Percentiles rank a stretch among this genome's conserved stretches.
Evolutionary conservation across 2,888 invertebrate species (phyloP).

Genomic region (Polymixis lichenea): DNA sequence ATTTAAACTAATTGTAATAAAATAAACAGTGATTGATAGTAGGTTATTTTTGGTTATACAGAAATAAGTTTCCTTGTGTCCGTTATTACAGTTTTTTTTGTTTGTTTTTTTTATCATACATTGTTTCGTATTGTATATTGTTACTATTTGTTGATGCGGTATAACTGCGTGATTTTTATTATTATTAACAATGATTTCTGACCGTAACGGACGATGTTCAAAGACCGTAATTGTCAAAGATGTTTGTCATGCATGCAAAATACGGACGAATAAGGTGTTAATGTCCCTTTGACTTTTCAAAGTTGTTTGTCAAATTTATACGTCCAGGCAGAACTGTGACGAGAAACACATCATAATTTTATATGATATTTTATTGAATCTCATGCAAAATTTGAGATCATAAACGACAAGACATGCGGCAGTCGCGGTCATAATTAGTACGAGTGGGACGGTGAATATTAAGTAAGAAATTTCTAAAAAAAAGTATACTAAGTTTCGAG

Average conservation of each 20-base stretch:
- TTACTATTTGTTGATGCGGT: slow-evolving; percentile 62
- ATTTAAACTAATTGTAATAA: slow-evolving; percentile 52
- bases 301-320: slow-evolving; percentile 25
- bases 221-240: slow-evolving; percentile 12
- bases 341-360: neutral
- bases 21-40: slow-evolving; percentile 57
- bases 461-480: neutral
- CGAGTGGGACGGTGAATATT: neutral
- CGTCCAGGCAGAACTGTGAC: slow-evolving; percentile 7
- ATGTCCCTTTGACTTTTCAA: slow-evolving; percentile 22
- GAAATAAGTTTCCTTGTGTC: slow-evolving; percentile 51
- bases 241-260: slow-evolving; percentile 26
- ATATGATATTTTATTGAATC: slow-evolving; percentile 12
- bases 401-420: neutral
- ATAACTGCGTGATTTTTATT: slow-evolving; percentile 40
- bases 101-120: slow-evolving; percentile 28
- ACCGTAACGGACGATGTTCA: neutral
- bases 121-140: slow-evolving; percentile 52
- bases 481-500: neutral
- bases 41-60: slow-evolving; percentile 60
- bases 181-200: slow-evolving; percentile 22
- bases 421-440: neutral
- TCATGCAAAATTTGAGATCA: slow-evolving; percentile 1
- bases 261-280: slow-evolving; percentile 22
- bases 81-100: slow-evolving; percentile 28